Percentiles rank a stretch among this genome's conserved stretches.
These are phyloP conservation scores for Julus scanicus DNA, from an alignment of 2,888 invertebrate species.

Conservation along the genomic window DNA sequence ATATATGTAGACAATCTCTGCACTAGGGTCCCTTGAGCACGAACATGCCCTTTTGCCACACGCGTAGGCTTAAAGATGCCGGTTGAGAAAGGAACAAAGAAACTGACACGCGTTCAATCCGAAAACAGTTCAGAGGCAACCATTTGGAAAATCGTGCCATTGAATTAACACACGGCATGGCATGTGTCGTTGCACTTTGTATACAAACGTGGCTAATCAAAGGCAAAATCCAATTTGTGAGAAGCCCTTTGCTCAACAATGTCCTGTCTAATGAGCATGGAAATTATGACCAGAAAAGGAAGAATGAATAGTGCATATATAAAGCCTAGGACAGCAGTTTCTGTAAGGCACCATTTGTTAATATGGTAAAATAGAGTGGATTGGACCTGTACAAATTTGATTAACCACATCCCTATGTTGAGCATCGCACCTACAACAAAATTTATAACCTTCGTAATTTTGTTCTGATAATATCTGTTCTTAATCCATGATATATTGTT, in stretches of 20 bases:
- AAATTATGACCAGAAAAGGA: not conserved
- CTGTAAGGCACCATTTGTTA: no score
- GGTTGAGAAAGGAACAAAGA: not conserved
- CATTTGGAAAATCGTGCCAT: not conserved
- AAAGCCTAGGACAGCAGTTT: no score
- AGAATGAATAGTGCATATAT: not conserved
- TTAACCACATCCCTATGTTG: no score
- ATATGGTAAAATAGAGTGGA: no score
- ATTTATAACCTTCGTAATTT: no score
- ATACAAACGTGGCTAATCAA: not conserved
- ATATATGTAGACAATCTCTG: not conserved
- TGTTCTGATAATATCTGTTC: no score
- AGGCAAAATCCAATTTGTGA: not conserved
- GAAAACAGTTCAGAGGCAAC: constrained; percentile 40
- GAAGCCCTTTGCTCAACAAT: not conserved
- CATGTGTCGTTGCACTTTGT: constrained; percentile 22
- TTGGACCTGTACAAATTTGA: no score
- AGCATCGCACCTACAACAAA: no score
- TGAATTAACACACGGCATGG: not conserved
- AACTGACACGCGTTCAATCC: not conserved
- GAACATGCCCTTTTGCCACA: constrained; percentile 32
- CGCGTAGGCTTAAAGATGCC: not conserved
- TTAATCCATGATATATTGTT: no score
- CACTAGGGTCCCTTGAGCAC: constrained; percentile 17
- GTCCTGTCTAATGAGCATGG: constrained; percentile 15